A percentile compares a stretch with the other conserved stretches of the same genome.
phyloP scores from a whole-genome alignment of 2,113 vertebrate genomes.

The Pontoporia blainvillei region DNA sequence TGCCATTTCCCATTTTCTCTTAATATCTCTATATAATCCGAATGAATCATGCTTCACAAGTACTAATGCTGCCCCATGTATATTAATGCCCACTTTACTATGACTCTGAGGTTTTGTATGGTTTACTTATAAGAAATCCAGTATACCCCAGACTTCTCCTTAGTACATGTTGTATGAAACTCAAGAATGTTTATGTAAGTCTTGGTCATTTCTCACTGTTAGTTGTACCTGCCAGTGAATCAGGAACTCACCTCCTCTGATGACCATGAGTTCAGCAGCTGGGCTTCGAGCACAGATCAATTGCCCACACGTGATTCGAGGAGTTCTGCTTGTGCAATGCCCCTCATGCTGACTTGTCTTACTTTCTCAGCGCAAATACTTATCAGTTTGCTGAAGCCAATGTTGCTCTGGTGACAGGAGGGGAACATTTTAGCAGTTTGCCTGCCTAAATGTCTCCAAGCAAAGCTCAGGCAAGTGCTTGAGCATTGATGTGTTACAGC shows the following conservation, averaged over 20 bases:
- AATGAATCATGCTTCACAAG: background rate
- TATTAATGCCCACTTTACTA: background rate
- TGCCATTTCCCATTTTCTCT: background rate
- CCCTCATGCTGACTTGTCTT: too few species aligned
- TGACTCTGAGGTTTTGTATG: background rate
- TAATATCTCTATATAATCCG: background rate
- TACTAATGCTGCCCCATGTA: background rate
- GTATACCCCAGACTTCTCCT: background rate
- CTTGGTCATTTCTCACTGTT: background rate
- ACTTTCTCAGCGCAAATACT: background rate
- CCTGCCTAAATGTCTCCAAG: background rate
- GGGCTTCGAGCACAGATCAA: background rate
- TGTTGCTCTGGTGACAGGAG: background rate
- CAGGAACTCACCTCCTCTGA: background rate
- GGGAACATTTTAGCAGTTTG: background rate
- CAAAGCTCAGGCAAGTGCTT: background rate
- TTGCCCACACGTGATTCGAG: background rate
- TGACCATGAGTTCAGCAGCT: background rate
- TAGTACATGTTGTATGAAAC: background rate
- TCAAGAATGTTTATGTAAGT: background rate
- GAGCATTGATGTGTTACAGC: background rate
- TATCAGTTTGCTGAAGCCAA: background rate
- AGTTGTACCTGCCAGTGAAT: background rate
- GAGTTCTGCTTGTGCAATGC: background rate
- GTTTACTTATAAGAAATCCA: background rate